Evolutionary conservation across 2,113 vertebrate genomes (phyloP), one percentile per base, ranked within the genome.

Genomic region (Labeo rohita): DNA sequence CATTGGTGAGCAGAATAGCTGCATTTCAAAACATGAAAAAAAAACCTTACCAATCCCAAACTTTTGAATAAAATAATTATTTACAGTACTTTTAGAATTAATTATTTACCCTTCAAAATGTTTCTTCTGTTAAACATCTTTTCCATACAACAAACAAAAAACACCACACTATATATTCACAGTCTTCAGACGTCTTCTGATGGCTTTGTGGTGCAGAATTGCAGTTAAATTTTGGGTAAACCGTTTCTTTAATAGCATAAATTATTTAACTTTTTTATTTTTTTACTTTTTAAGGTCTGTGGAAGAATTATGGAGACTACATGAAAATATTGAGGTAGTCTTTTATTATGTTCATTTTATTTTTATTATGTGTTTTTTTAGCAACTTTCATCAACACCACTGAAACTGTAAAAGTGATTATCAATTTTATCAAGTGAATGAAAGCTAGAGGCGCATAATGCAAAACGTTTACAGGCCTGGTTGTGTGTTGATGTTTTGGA

Each of bases 221-320:
- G 21, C n/a, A 63, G n/a, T 23, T 11, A 63, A 4, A 23, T 10
- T 11, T 39, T 39, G 39, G 39, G 39, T 4, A 39, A 39, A 39
- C 39, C 3, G 39, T 39, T 39, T 3, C 11, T 15, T 66, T 66
- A 66, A 34, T 15, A 1, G 3, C 2, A 39, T 39, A 2, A 56
- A 8, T 56, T 28, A 28, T 28, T 28, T 2, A 8, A 56, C 54
- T 80, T n/a, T 16, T 52, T 79, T 86, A 5, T n/a, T 16, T 52
- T 79, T 86, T 6, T 83, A 84, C 89, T 59, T 79, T 83, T 61
- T 28, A 89, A 97, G 97, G 36, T 95, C 95, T 3, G 72, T 95
- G 81, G 28, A 68, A 75, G 89, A 94, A n/a, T 89, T 96, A 84
- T 97, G 96, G 96, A 91, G 91, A 84, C 92, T 93, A 4, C 95